Conservation (phyloP, 2,888 invertebrate genomes). For the Drosophila anomalata region DNA sequence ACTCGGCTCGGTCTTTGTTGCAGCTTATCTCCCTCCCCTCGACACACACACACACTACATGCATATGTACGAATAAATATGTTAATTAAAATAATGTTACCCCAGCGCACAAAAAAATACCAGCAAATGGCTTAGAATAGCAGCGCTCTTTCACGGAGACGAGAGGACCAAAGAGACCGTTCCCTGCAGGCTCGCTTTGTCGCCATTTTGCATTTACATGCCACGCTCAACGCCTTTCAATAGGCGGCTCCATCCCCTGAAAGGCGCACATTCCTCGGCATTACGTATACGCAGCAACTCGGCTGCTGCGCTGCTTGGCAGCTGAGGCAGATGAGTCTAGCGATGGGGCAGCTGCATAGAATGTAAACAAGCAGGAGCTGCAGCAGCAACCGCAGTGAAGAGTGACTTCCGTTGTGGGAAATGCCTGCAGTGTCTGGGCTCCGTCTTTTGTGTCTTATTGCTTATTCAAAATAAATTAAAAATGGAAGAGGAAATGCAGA, state of each 20-base stretch:
- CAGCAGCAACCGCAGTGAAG: constrained; percentile 49
- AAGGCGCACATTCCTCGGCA: constrained; percentile 61
- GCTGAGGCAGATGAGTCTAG: constrained; percentile 1
- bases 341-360: constrained; percentile 30
- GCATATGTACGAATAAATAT: constrained; percentile 69
- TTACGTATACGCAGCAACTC: constrained; percentile 67
- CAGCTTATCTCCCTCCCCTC: constrained; percentile 34
- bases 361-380: constrained; percentile 66
- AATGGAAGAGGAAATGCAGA: constrained; percentile 61
- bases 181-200: constrained; percentile 80
- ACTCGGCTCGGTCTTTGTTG: constrained; percentile 53
- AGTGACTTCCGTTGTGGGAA: constrained; percentile 77
- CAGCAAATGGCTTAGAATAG: constrained; percentile 75
- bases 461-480: constrained; percentile 74
- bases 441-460: constrained; percentile 58
- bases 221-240: constrained; percentile 77
- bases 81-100: constrained; percentile 82
- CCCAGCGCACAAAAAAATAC: constrained; percentile 53
- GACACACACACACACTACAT: background rate
- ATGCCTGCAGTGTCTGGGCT: constrained; percentile 63
- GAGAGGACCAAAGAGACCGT: constrained; percentile 18
- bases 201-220: constrained; percentile 80
- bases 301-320: too few relatives aligned
- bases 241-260: constrained; percentile 46
- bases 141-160: constrained; percentile 38